Evolutionary conservation across 2,888 invertebrate species (phyloP).

Genomic region (Minunthozetes semirufus): DNA sequence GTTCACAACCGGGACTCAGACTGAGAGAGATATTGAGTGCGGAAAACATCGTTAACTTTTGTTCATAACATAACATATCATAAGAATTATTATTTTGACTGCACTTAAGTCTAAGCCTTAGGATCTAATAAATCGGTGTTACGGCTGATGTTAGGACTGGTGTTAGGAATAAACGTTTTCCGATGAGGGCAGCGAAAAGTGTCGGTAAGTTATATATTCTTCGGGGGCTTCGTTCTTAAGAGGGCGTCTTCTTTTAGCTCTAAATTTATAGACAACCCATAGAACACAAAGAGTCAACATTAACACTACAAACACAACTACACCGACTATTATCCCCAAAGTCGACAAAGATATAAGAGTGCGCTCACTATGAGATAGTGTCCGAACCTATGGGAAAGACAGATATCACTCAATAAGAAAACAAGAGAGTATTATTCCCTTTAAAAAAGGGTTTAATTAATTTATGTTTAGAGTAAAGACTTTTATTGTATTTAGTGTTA

Average conservation of each 20-base stretch:
- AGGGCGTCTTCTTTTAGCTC: constrained; percentile 39
- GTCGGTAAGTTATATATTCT: constrained; percentile 45
- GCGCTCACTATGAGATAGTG: constrained; percentile 41
- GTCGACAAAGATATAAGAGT: constrained; percentile 53
- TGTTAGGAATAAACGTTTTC: constrained; percentile 43
- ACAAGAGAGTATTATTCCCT: background rate
- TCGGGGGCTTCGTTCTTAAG: constrained; percentile 41
- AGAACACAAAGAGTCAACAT: constrained; percentile 72
- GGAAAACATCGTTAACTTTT: constrained; percentile 13
- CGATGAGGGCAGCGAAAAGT: constrained; percentile 44
- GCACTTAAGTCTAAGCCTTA: constrained; percentile 1
- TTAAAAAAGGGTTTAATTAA: background rate
- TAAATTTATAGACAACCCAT: constrained; percentile 42
- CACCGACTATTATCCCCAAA: constrained; percentile 74
- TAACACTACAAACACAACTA: constrained; percentile 75
- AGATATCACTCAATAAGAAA: background rate
- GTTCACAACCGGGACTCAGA: background rate
- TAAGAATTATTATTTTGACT: background rate
- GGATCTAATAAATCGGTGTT: background rate
- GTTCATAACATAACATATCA: constrained; percentile 16
- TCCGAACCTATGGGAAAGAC: constrained; percentile 31
- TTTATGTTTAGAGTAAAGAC: background rate
- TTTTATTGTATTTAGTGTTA: background rate
- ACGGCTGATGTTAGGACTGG: no score
- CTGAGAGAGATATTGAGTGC: background rate